A percentile compares a stretch with the other conserved stretches of the same genome.
Conservation (phyloP, 2,797 vertebrate genomes). For the Eospalax fontanierii region DNA sequence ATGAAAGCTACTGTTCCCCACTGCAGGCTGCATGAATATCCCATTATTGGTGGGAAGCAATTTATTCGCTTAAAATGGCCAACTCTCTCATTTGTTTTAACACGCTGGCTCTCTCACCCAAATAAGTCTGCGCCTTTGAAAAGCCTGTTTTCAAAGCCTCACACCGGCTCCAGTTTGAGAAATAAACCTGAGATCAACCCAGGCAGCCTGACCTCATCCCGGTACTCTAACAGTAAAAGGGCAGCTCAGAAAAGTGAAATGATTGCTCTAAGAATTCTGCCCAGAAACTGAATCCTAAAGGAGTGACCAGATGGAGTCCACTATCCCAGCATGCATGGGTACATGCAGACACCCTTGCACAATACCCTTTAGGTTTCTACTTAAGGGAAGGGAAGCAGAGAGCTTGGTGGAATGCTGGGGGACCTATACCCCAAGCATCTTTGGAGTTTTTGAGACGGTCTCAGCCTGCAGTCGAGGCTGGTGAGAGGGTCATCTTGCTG, state of each 20-base stretch:
- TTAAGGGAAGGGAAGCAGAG: neutral
- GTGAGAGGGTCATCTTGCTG: neutral
- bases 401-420: too few relatives aligned
- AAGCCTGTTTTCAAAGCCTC: conserved; percentile 71
- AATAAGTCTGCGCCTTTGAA: conserved; percentile 66
- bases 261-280: conserved; percentile 56
- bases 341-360: neutral
- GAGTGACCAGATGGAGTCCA: neutral
- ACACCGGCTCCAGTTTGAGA: neutral
- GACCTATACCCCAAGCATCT: neutral
- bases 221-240: conserved; percentile 33
- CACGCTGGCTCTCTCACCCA: conserved; percentile 33
- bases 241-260: conserved; percentile 15
- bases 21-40: conserved; percentile 50
- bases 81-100: conserved; percentile 76
- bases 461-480: neutral
- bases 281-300: conserved; percentile 12
- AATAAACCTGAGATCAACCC: conserved; percentile 62
- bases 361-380: neutral
- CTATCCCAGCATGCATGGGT: too few relatives aligned
- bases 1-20: conserved; percentile 8
- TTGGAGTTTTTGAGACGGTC: neutral
- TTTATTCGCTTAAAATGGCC: conserved; percentile 73
- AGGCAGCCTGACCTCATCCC: conserved; percentile 8
- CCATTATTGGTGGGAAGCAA: conserved; percentile 73